Base-by-base conservation (phyloP, 2,113 vertebrate genomes). In the Mesitornis unicolor region DNA sequence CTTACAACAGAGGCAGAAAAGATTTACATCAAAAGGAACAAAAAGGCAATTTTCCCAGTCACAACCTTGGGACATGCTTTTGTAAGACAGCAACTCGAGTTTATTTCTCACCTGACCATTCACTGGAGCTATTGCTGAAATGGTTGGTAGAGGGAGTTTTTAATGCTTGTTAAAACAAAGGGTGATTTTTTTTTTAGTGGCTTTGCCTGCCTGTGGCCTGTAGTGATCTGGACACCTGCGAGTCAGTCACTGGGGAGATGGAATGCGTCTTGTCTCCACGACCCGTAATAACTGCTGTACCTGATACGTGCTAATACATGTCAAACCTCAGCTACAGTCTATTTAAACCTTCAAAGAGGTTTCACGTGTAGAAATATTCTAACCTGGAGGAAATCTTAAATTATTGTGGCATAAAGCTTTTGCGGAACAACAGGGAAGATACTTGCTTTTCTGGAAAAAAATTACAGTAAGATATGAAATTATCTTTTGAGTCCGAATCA, bases 351-450 rank as follows among this genome's bases (percentile, higher is more conserved):
- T 97, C 95, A 96, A 96, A 95, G 93, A 71, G 61, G 76, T 95
- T 93, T 87, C 60, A 81, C 88, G 84, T 38, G 70, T 69, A 94
- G 80, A 95, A 96, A 84, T 94, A 94, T 94, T 95, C 86, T 95
- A 78, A 96, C 96, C 96, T 93, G 93, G 86, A 96, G 96, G 96
- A 97, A 94, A 94, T 84, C 90, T 95, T 96, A 94, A 96, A 97
- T 96, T 96, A 96, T 69, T 50, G 69, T 75, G 86, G 90, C 80
- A 79, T 64, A 90, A 93, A 69, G 76, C 53, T 95, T 94, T 93
- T 94, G 90, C 54, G 84, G 76, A 69, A 68, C 76, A 87, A 70
- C 5, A 81, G 47, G 87, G 60, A 81, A 92, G n/a, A 47, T 63
- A 70, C 63, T 89, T 92, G 79, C 38, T 87, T 85, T 50, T 87